phyloP scores from a whole-genome alignment of 2,797 vertebrate genomes.

The Graptemys geographica region DNA sequence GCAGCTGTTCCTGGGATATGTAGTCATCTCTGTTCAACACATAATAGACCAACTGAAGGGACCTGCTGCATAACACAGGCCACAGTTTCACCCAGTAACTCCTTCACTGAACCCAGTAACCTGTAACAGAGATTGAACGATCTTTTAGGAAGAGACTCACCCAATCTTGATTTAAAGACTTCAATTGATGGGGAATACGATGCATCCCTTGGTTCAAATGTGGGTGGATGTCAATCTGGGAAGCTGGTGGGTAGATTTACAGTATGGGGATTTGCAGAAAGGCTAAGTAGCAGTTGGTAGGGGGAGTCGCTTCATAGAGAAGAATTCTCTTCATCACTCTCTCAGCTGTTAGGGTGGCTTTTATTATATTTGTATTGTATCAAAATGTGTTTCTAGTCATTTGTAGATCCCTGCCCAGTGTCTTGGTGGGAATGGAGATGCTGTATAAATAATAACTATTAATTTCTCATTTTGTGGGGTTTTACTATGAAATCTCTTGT shows the following conservation, averaged over 20 bases:
- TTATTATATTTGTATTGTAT: neutral
- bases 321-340: neutral
- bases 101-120: neutral
- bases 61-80: neutral
- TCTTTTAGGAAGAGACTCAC: neutral
- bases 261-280: neutral
- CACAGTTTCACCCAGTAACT: neutral
- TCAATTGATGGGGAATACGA: neutral
- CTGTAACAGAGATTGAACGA: neutral
- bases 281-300: neutral
- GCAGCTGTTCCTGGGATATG: too few species aligned
- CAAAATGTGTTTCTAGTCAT: neutral
- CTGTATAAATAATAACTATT: neutral
- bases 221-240: neutral
- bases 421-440: neutral
- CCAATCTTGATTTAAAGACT: neutral
- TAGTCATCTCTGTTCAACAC: too few species aligned
- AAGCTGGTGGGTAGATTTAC: neutral
- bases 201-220: neutral
- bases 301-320: neutral
- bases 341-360: neutral
- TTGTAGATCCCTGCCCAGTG: neutral
- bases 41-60: too few species aligned
- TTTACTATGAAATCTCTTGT: constrained; percentile 16
- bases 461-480: neutral